Evolutionary conservation across 53 echinoderm and acorn worm species (phyloP).

Genomic region (Henricia sp.): DNA sequence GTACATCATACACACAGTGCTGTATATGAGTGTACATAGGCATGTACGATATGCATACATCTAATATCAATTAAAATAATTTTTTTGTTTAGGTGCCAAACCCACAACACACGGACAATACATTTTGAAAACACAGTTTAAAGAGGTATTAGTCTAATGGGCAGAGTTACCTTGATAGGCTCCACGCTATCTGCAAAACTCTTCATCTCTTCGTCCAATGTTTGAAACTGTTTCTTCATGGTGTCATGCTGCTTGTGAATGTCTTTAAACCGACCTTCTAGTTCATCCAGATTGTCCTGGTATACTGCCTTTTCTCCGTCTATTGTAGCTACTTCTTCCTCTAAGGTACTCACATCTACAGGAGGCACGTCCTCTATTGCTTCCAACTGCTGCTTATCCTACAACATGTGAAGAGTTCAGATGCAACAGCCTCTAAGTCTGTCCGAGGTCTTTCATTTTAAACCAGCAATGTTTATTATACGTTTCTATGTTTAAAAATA

Average conservation of each 20-base stretch:
- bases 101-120: no score
- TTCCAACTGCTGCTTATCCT: constrained; percentile 83
- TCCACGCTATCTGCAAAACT: constrained; percentile 78
- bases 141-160: no score
- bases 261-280: constrained; percentile 43
- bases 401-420: not conserved
- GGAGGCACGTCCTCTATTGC: constrained; percentile 70
- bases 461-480: no score
- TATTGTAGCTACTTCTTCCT: constrained; percentile 81
- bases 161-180: constrained; percentile 89
- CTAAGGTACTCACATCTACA: constrained; percentile 79
- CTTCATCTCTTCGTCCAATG: constrained; percentile 64
- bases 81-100: no score
- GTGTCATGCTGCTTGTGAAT: constrained; percentile 55
- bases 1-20: no score
- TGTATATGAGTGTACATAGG: no score
- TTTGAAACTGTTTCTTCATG: constrained; percentile 47
- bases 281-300: constrained; percentile 47
- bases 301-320: constrained; percentile 47
- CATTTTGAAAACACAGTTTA: no score
- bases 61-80: no score
- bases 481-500: no score
- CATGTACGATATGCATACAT: no score
- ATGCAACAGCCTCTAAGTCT: no score
- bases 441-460: not conserved